phyloP scores from a whole-genome alignment of 1,140 invertebrate genomes.

The Pentalonia nigronervosa region DNA sequence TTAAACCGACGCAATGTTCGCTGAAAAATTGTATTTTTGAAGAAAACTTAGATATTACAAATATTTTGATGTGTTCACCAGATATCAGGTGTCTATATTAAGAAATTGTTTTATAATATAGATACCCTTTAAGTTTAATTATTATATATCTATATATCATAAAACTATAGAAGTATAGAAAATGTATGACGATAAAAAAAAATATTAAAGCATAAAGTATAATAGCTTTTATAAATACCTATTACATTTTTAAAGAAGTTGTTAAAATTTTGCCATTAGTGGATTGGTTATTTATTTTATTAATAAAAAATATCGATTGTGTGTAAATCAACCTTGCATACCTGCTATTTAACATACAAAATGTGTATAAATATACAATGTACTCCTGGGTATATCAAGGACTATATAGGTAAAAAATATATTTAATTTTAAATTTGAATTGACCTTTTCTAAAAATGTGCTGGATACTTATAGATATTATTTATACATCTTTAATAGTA shows the following conservation, averaged over 20 bases:
- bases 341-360: neutral
- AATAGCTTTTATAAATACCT: neutral
- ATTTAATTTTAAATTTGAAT: neutral
- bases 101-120: neutral
- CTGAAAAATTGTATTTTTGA: neutral
- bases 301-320: slow-evolving; percentile 3
- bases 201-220: neutral
- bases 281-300: slow-evolving; percentile 12
- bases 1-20: neutral
- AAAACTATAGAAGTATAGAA: neutral
- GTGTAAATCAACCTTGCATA: neutral
- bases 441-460: neutral
- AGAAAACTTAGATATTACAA: neutral
- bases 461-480: neutral
- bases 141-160: neutral
- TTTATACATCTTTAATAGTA: neutral
- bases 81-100: neutral
- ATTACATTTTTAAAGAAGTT: neutral
- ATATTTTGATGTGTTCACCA: neutral
- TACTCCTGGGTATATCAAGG: neutral
- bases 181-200: neutral
- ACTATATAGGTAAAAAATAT: neutral
- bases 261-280: neutral
- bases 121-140: neutral
- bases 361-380: neutral